Conservation (phyloP, 2,113 vertebrate species). For the Mirza zaza region DNA sequence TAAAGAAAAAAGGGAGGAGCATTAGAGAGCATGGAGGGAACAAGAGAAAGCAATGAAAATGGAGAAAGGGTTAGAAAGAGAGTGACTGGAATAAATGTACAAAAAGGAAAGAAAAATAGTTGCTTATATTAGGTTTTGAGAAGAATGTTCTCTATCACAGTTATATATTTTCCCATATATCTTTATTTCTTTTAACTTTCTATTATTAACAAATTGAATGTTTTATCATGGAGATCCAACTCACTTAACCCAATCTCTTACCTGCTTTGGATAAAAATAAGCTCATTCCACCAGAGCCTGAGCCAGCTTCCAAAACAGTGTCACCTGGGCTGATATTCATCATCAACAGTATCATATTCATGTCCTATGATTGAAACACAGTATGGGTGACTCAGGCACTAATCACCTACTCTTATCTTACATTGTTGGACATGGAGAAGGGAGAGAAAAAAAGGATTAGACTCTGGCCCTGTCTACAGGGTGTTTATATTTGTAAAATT, state of each 20-base stretch:
- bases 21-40: background rate
- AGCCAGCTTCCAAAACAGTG: slow-evolving; percentile 91
- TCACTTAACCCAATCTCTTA: slow-evolving; percentile 76
- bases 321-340: slow-evolving; percentile 92
- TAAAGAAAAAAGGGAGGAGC: background rate
- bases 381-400: background rate
- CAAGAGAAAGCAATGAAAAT: background rate
- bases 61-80: background rate
- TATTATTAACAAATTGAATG: background rate
- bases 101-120: background rate
- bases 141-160: background rate
- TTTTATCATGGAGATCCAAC: background rate
- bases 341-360: slow-evolving; percentile 86
- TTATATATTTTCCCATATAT: background rate
- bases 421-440: background rate
- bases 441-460: background rate
- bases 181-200: background rate
- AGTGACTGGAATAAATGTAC: background rate
- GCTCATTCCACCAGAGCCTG: slow-evolving; percentile 91
- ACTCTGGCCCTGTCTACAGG: background rate
- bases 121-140: background rate
- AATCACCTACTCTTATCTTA: background rate
- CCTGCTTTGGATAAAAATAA: slow-evolving; percentile 95
- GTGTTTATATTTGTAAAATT: no score
- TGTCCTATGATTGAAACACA: slow-evolving; percentile 83